Percentiles rank a stretch among this genome's conserved stretches.
These are phyloP conservation scores for Drosophila repletoides DNA, from an alignment of 1,140 invertebrate species.

Conservation along the genomic window DNA sequence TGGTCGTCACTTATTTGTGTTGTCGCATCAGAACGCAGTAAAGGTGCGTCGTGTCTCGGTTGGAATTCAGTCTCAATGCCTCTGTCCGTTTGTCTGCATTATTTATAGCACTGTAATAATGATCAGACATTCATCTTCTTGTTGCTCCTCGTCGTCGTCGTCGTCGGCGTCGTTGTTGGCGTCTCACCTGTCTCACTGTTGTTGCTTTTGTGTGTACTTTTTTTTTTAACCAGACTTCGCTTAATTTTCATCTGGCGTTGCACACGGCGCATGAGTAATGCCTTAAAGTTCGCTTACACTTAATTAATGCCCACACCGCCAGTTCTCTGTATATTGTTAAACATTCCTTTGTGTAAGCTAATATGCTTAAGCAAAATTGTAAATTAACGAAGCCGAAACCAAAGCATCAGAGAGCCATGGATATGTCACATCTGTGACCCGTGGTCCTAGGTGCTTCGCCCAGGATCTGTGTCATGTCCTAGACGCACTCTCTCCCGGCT, in stretches of 20 bases:
- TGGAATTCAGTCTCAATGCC: slow-evolving; percentile 34
- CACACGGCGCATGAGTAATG: slow-evolving; percentile 55
- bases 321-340: slow-evolving; percentile 3
- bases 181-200: neutral
- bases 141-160: slow-evolving; percentile 4
- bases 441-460: neutral
- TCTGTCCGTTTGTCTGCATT: slow-evolving; percentile 62
- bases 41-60: slow-evolving; percentile 51
- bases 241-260: slow-evolving; percentile 33
- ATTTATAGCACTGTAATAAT: slow-evolving; percentile 77
- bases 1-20: slow-evolving; percentile 4
- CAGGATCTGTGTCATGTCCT: neutral
- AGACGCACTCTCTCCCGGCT: neutral
- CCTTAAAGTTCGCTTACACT: slow-evolving; percentile 72
- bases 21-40: slow-evolving; percentile 18
- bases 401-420: slow-evolving; percentile 3
- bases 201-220: neutral
- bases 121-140: slow-evolving; percentile 76
- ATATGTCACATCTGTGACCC: neutral
- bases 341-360: slow-evolving; percentile 48
- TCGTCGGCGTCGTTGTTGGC: slow-evolving; percentile 6
- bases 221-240: slow-evolving; percentile 18
- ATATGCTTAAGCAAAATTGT: slow-evolving; percentile 52
- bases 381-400: slow-evolving; percentile 4
- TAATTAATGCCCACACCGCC: slow-evolving; percentile 54